Evolutionary conservation across 2,888 invertebrate genomes (phyloP), one percentile per base, ranked within the genome.

Genomic region (Lycophotia porphyrea): DNA sequence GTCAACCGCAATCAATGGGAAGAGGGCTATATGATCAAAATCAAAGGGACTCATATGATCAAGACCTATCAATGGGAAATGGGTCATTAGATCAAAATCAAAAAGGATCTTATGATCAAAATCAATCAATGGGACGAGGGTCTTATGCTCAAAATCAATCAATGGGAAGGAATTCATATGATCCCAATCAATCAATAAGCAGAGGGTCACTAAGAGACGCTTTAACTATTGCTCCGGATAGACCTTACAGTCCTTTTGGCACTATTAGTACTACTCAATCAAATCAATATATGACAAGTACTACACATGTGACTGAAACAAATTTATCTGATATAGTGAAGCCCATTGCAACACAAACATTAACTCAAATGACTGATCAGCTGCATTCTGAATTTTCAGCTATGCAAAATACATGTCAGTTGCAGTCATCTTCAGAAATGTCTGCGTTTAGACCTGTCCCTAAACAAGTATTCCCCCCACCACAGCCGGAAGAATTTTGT

Each of bases 211-310:
- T 97, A 81, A 93, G 92, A 79, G 97, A 97, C 79, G 98, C 98
- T 31, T 92, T 98, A 64, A 97, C 97, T 42, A 97, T 97, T 78
- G 98, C 98, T 42, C 97, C 98, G 18, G 97, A 97, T 65, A 94
- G 97, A 63, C 96, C 97, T 7, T 97, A 97, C 86, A 97, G 97
- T 75, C 97, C 97, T 42, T 90, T 97, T 47, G 94, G 96, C 76
- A 92, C 95, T 83, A 94, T 96, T 91, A 95, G 92, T 74, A 89
- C 97, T 88, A 95, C 89, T 87, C 89, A 94, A 86, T 88, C 93
- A 47, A 91, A 86, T 79, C 91, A 93, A 84, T 92, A 92, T 76
- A 90, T 91, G 63, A 90, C 94, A 64, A 90, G 91, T 63, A 90
- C 91, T 44, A 89, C 87, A 60, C 78, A 87, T 72, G 83, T 87